Evolutionary conservation across 2,113 vertebrate genomes (phyloP), one percentile per base, ranked within the genome.

Genomic region (Motacilla alba): DNA sequence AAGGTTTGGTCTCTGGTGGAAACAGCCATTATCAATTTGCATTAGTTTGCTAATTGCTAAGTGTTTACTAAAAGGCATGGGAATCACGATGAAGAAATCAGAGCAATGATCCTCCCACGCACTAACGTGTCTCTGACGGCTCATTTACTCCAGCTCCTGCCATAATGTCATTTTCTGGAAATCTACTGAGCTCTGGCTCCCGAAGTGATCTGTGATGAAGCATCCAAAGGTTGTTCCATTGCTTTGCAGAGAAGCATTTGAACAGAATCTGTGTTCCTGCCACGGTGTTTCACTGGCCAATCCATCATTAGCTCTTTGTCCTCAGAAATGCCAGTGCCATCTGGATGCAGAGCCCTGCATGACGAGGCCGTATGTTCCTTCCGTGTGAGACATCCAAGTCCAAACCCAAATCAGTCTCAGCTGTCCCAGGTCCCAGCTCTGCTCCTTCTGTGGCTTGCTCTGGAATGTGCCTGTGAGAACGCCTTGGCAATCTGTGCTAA

Each of bases 361-460:
- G 80, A 56, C 17, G 1, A 62, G 52, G 53, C 70, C 16, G 33
- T 8, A 15, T 59, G 23, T n/a, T 91, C 64, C 77, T 94, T 72
- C 74, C 15, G 33, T 90, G 79, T 35, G 59, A 83, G 39, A 62
- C 82, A 83, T 58, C 78, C 59, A 19, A 83, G 39, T 17, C 75
- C 85, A 88, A 85, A n/a, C 82, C 64, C 75, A 77, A 80, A 90
- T 70, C 27, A 44, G 43, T 67, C 73, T 95, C 94, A 95, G 91
- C 80, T 95, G 87, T 93, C 44, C 63, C 92, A 87, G 89, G 87
- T 93, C 84, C 64, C 93, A 81, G 90, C 79, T 90, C 72, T 31
- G 13, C 7, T 88, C 68, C 72, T 47, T 43, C 75, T 83, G 93
- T 35, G 92, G 94, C 87, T 90, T 62, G 49, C 1, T 3, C 82